Percentiles rank a stretch among this genome's conserved stretches.
Evolutionary conservation across 2,113 vertebrate genomes (phyloP).

Genomic region (Callaeas wilsoni): DNA sequence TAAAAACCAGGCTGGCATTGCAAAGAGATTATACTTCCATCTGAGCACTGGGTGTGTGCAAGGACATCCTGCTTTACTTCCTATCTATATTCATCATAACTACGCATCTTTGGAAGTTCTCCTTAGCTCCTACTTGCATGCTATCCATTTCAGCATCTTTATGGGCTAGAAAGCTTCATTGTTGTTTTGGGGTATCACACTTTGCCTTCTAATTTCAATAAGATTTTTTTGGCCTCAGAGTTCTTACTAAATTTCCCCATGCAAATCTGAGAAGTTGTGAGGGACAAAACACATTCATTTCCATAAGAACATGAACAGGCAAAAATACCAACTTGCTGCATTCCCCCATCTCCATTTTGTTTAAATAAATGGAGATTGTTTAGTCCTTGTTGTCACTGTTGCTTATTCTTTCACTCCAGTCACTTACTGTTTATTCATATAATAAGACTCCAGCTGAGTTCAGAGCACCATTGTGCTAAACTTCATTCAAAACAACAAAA

Average conservation of each 20-base stretch:
- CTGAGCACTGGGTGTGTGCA: not conserved
- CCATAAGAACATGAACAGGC: not conserved
- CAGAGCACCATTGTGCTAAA: not conserved
- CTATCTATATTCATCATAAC: not conserved
- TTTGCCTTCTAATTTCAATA: not conserved
- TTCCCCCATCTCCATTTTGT: conserved; percentile 4
- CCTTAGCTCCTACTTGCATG: not conserved
- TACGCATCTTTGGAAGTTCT: not conserved
- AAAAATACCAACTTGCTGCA: not conserved
- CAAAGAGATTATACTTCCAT: not conserved
- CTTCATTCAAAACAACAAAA: not conserved
- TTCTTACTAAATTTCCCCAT: not conserved
- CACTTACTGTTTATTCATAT: not conserved
- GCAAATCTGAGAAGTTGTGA: not conserved
- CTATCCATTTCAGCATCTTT: not conserved
- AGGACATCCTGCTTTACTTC: not conserved
- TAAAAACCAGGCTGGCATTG: not conserved
- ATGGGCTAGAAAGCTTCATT: not conserved
- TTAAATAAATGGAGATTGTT: conserved; percentile 33
- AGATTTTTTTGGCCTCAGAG: not conserved
- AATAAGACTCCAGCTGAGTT: not conserved
- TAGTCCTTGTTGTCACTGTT: conserved; percentile 15
- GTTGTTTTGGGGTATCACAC: not conserved
- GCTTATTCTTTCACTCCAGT: conserved; percentile 3
- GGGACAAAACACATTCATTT: not conserved